These are phyloP conservation scores for Osedax frankpressi DNA, from an alignment of 2,888 invertebrate genomes.

Conservation along the genomic window DNA sequence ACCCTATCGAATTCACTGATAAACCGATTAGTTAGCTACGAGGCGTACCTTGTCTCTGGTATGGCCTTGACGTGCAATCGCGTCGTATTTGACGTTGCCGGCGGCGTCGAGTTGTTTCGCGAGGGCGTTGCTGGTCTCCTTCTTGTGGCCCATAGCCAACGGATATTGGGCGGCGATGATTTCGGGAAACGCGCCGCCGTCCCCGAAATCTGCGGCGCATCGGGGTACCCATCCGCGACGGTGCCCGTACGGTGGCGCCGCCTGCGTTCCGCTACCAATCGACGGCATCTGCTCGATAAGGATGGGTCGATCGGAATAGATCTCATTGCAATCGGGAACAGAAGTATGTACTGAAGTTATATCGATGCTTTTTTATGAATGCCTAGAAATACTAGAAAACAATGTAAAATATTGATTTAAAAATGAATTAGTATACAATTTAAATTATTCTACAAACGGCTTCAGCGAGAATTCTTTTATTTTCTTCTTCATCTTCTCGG, in stretches of 20 bases:
- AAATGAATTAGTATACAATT: too few species aligned
- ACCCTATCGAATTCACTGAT: background rate
- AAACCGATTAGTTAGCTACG: background rate
- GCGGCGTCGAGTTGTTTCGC: constrained; percentile 85
- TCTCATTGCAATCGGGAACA: too few species aligned
- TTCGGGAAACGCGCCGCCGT: constrained; percentile 97
- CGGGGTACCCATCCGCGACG: constrained; percentile 86
- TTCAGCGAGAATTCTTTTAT: background rate
- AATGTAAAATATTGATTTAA: too few species aligned
- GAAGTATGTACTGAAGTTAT: too few species aligned
- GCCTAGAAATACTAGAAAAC: too few species aligned
- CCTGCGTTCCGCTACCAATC: background rate
- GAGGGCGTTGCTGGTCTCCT: constrained; percentile 58
- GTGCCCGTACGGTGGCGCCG: constrained; percentile 77
- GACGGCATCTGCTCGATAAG: background rate
- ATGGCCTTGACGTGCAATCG: constrained; percentile 85
- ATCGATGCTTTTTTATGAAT: too few species aligned
- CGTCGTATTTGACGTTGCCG: constrained; percentile 80
- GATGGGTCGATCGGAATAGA: too few species aligned
- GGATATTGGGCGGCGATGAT: constrained; percentile 93
- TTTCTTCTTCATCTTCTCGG: background rate
- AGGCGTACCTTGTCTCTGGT: constrained; percentile 76
- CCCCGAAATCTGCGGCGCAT: constrained; percentile 63
- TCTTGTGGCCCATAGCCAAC: constrained; percentile 65
- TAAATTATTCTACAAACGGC: background rate